A percentile compares a stretch with the other conserved stretches of the same genome.
Conservation (phyloP, 1,140 invertebrate species). For the Drosophila takahashii region DNA sequence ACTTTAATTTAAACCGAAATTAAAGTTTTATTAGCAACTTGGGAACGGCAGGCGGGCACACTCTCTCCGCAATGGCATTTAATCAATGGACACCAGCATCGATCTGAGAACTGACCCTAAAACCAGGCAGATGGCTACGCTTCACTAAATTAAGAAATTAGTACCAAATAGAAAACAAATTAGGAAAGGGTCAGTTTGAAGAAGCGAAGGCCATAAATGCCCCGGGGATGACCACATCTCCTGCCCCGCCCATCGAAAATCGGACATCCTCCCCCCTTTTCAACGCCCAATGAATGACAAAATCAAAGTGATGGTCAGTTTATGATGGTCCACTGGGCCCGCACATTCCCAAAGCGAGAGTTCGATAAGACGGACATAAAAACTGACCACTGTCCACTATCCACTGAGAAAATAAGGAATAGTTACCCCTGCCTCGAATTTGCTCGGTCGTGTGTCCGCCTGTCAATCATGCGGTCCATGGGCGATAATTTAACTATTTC, state of each 20-base stretch:
- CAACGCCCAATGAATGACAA: conserved; percentile 48
- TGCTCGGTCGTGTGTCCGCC: conserved; percentile 49
- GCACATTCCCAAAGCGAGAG: conserved; percentile 42
- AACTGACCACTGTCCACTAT: conserved; percentile 54
- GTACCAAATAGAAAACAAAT: conserved; percentile 81
- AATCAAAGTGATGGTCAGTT: conserved; percentile 77
- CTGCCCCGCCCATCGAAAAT: too few relatives aligned
- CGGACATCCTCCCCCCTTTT: conserved; percentile 7
- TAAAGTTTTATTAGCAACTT: conserved; percentile 74
- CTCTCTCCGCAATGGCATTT: conserved; percentile 16
- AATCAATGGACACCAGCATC: conserved; percentile 68
- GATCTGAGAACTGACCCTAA: conserved; percentile 45
- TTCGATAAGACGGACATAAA: conserved; percentile 66
- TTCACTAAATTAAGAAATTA: conserved; percentile 77
- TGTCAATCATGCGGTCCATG: conserved; percentile 57
- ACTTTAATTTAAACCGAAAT: conserved; percentile 66
- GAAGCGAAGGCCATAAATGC: conserved; percentile 39
- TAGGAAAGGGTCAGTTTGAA: conserved; percentile 72
- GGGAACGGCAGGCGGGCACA: conserved; percentile 37
- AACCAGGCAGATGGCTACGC: conserved; percentile 36
- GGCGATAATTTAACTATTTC: conserved; percentile 75
- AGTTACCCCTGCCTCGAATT: conserved; percentile 24
- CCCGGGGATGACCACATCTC: conserved; percentile 10
- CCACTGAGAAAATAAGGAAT: conserved; percentile 50
- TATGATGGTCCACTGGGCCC: conserved; percentile 66